These are phyloP conservation scores for Montifringilla adamsi DNA, from an alignment of 2,113 vertebrate species.

Conservation along the genomic window DNA sequence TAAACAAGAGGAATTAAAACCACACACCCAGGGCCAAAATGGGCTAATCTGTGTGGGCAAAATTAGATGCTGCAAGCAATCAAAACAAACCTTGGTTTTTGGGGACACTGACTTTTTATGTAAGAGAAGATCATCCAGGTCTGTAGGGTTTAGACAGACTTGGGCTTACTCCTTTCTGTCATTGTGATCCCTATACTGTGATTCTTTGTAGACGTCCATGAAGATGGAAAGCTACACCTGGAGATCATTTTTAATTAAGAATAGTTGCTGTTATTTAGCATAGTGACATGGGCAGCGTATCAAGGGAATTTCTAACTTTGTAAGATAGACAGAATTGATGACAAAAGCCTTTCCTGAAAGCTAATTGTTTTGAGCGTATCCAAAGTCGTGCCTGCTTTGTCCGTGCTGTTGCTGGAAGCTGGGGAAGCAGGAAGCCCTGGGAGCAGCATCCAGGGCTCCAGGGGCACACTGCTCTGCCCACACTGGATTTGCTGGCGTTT, in stretches of 20 bases:
- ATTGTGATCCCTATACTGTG: not conserved
- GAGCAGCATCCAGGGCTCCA: not conserved
- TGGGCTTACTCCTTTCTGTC: not conserved
- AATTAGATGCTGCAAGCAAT: not conserved
- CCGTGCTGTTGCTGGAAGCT: not conserved
- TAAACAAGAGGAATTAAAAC: not conserved
- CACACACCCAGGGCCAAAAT: not conserved
- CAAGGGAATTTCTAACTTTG: slow-evolving; percentile 28
- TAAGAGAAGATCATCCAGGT: not conserved
- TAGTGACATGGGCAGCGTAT: not conserved
- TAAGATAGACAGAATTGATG: slow-evolving; percentile 33
- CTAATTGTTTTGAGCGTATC: not conserved
- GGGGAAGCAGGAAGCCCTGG: not conserved
- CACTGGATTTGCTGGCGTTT: not conserved
- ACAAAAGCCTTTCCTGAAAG: slow-evolving; percentile 19
- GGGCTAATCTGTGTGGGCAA: not conserved
- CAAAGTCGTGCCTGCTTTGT: not conserved
- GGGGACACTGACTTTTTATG: not conserved
- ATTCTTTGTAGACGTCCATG: not conserved
- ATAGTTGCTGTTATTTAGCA: slow-evolving; percentile 27
- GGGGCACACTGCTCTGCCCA: not conserved
- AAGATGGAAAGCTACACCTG: slow-evolving; percentile 21
- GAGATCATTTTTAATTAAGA: slow-evolving; percentile 52
- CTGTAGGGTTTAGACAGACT: not conserved
- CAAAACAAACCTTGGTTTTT: not conserved